Base-by-base conservation (phyloP, 2,113 vertebrate species). In the Dascyllus trimaculatus region DNA sequence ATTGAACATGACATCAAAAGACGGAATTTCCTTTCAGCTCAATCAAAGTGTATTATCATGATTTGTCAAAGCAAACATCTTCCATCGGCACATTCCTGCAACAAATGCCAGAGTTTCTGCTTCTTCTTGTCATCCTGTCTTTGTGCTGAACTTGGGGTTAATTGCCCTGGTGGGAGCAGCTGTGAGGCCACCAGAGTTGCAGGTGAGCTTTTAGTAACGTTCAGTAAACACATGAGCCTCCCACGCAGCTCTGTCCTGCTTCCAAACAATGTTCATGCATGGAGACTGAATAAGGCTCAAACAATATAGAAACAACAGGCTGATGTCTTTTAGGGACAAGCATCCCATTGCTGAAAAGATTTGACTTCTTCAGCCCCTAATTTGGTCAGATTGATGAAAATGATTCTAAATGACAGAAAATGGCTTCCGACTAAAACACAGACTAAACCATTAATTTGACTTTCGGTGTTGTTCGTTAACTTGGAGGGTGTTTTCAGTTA, bases 131-230 rank as follows among this genome's bases (percentile, higher is more conserved):
- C 57, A 67, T 66, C 63, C 75, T 45, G 49, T 53, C 63, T 75
- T 75, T 74, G 67, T 63, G 43, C 66, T 86, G 86, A 80, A 87
- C 82, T 82, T 76, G 67, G 75, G 80, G 79, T 82, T 90, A 86
- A 92, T 88, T 84, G 82, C 54, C 35, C 45, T 26, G 82, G 66
- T 82, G 80, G 73, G 80, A 82, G 81, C 81, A 82, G 85, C 82
- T 83, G 82, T 17, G 63, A 69, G 86, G 88, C 81, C 82, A 86
- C 75, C 82, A 77, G 71, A 75, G 70, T 58, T 85, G 88, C 90
- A 90, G 87, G 88, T 92, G 91, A 92, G 84, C 79, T 71, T 70
- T 80, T 46, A 58, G 61, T 56, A 76, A 85, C 79, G 69, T 70
- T 80, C 51, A 58, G 61, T 56, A 76, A 85, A 84, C 84, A 82